phyloP scores from a whole-genome alignment of 2,888 invertebrate genomes.

The Crioceris asparagi region DNA sequence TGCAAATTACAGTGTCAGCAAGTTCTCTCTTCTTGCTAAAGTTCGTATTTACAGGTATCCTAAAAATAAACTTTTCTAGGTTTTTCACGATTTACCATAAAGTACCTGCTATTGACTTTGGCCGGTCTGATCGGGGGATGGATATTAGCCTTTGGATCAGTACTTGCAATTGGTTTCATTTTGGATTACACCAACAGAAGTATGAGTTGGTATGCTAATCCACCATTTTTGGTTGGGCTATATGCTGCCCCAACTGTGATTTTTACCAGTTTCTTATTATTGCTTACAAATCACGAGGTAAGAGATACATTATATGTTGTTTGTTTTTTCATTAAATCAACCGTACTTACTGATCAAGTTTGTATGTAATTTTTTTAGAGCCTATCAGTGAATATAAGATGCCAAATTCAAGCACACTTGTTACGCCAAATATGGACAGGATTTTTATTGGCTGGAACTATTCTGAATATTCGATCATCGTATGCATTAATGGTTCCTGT shows the following conservation, averaged over 20 bases:
- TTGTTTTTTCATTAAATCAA: too few species aligned
- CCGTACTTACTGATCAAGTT: neutral
- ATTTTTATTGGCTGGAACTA: slow-evolving; percentile 27
- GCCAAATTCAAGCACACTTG: slow-evolving; percentile 29
- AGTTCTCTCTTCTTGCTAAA: too few species aligned
- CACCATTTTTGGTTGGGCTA: slow-evolving; percentile 26
- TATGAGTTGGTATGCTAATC: slow-evolving; percentile 31
- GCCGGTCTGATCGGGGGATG: slow-evolving; percentile 23
- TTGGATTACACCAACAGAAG: slow-evolving; percentile 22
- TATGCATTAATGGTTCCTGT: slow-evolving; percentile 31
- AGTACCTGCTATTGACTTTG: slow-evolving; percentile 16
- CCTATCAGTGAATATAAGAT: slow-evolving; percentile 24
- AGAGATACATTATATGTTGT: slow-evolving; percentile 4
- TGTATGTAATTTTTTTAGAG: slow-evolving; percentile 21
- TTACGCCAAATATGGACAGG: slow-evolving; percentile 33
- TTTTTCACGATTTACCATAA: slow-evolving; percentile 16
- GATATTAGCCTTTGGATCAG: slow-evolving; percentile 17
- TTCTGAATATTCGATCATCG: slow-evolving; percentile 28
- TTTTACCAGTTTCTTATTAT: slow-evolving; percentile 16
- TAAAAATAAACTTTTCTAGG: too few species aligned
- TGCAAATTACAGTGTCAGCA: too few species aligned
- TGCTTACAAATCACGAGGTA: slow-evolving; percentile 22
- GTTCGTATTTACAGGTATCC: too few species aligned
- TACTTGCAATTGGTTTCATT: slow-evolving; percentile 17
- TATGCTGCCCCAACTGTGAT: slow-evolving; percentile 25